Evolutionary conservation across 2,113 vertebrate genomes (phyloP), one percentile per base, ranked within the genome.

Genomic region (Chaetodon trifascialis): DNA sequence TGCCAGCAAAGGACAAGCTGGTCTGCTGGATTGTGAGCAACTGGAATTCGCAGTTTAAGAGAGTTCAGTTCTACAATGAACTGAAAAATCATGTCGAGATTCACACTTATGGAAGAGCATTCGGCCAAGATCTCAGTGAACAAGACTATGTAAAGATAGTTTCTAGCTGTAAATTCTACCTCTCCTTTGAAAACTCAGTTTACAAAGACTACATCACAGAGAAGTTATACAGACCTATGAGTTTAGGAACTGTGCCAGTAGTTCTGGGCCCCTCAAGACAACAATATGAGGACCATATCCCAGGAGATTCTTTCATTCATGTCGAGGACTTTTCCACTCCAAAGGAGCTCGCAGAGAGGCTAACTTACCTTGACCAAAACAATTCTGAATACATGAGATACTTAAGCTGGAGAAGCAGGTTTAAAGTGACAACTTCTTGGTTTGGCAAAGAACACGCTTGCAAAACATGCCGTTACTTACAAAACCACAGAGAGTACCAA

Each of bases 21-120:
- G 96, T 97, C 15, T 97, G 97, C 86, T 97, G 97, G 97, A 95
- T 97, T 44, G 96, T 97, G n/a, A 97, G 96, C 86, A 96, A 96
- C 93, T 97, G 97, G 97, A 95, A 96, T 21, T 82, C 89, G 0
- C 86, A 94, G 25, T 92, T 94, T 0, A 94, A 91, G 59, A 93
- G 97, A 87, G 96, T 97, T 44, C 94, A 96, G 79, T 97, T 95
- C 90, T 97, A 96, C 79, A 94, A 95, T 3, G 92, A 97, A 84
- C 92, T 97, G 6, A 96, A 93, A 88, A 95, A 96, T 88, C 94
- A 96, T 74, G 89, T 97, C 66, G 92, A 95, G 82, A 95, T 97
- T 74, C 89, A 95, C 11, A 94, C 93, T 19, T 97, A 95, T 0
- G 97, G 97, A 11, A 90, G 91, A 78, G 94, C 94, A 21, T 96